Conservation (phyloP, 2,113 vertebrate genomes). For the Barnardius zonarius region DNA sequence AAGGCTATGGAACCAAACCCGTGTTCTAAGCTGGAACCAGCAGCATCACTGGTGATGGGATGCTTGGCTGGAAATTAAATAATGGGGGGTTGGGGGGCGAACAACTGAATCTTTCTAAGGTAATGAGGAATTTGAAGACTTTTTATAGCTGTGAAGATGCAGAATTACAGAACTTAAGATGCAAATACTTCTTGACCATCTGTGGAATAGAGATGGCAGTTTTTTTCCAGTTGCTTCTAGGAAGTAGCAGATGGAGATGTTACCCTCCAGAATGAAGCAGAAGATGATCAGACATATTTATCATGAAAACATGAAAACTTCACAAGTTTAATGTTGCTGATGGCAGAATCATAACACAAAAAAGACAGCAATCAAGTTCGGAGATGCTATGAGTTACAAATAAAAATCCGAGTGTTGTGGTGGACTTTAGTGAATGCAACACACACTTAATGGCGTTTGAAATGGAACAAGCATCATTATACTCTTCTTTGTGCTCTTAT, state of each 20-base stretch:
- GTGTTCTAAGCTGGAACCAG: background rate
- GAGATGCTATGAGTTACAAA: background rate
- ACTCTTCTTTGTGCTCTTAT: background rate
- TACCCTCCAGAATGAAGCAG: background rate
- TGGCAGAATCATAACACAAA: background rate
- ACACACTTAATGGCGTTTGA: background rate
- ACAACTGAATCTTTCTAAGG: background rate
- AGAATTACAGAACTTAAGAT: background rate
- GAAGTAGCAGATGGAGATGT: background rate
- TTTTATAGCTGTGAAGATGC: background rate
- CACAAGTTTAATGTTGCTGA: background rate
- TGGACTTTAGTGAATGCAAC: background rate
- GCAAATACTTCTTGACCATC: background rate
- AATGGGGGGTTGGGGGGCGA: fast-evolving
- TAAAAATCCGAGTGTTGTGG: background rate
- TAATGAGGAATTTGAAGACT: background rate
- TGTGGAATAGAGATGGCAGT: background rate
- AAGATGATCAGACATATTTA: background rate
- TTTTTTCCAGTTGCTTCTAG: background rate
- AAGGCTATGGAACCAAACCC: background rate
- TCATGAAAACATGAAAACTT: background rate
- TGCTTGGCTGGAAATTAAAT: background rate
- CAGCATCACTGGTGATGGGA: background rate
- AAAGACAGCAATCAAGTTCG: background rate
- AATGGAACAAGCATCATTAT: background rate